Evolutionary conservation across 1,140 invertebrate species (phyloP).

Genomic region (Cephus cinctus): DNA sequence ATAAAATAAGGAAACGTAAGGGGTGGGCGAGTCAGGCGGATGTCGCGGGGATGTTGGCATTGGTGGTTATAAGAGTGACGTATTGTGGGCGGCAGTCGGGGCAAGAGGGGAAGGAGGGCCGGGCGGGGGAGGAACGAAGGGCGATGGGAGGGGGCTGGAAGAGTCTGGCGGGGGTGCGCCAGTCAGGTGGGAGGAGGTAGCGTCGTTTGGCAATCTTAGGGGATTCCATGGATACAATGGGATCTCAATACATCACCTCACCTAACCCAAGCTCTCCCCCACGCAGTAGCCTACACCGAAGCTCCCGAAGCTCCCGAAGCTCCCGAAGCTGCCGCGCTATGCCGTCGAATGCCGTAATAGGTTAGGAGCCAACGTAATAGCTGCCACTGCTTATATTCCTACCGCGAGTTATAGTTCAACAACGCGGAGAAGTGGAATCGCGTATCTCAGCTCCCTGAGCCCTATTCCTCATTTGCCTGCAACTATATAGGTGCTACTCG

Average conservation of each 20-base stretch:
- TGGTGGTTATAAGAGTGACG: slow-evolving; percentile 42
- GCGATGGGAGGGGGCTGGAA: no score
- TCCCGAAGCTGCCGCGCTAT: slow-evolving; percentile 1
- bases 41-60: slow-evolving; percentile 1
- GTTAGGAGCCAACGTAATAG: slow-evolving; percentile 52
- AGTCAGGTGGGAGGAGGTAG: slow-evolving; percentile 25
- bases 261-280: slow-evolving; percentile 36
- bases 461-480: no score
- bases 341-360: slow-evolving; percentile 49
- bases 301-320: slow-evolving; percentile 14
- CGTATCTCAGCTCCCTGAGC: slow-evolving; percentile 5
- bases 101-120: slow-evolving; percentile 13
- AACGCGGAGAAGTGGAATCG: slow-evolving; percentile 50
- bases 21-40: slow-evolving; percentile 19
- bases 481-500: no score
- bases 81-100: slow-evolving; percentile 35
- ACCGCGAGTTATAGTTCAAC: slow-evolving; percentile 53
- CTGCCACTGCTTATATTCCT: slow-evolving; percentile 41
- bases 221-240: slow-evolving; percentile 57
- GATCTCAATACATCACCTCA: slow-evolving; percentile 59
- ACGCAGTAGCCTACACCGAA: no score
- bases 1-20: slow-evolving; percentile 22
- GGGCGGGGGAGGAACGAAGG: slow-evolving; percentile 11
- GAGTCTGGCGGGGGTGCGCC: no score
- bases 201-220: slow-evolving; percentile 57